These are phyloP conservation scores for Hemicentrotus pulcherrimus DNA, from an alignment of 35 echinoderm and acorn worm species.

Conservation along the genomic window DNA sequence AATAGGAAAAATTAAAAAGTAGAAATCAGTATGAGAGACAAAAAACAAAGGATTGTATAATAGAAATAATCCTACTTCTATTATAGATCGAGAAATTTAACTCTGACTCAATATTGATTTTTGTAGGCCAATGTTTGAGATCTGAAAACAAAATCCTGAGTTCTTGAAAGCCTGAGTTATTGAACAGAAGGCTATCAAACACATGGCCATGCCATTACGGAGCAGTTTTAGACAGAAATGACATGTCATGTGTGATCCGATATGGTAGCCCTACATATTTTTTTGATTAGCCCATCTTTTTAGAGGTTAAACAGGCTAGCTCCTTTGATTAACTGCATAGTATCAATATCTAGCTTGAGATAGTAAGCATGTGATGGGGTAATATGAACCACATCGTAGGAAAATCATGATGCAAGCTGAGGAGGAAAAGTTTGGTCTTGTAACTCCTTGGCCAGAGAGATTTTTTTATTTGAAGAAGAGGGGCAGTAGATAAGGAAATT, in stretches of 20 bases:
- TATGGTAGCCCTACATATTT: not conserved
- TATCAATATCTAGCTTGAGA: not conserved
- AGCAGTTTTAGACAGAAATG: not conserved
- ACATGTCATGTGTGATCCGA: not conserved
- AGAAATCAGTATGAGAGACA: not conserved
- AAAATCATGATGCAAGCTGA: not conserved
- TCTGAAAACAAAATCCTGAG: not conserved
- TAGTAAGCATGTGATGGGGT: not conserved
- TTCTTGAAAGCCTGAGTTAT: not conserved
- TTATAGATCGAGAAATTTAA: not conserved
- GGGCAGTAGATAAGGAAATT: not conserved
- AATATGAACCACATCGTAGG: not conserved
- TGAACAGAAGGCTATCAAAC: not conserved
- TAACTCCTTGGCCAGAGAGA: no score
- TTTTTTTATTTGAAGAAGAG: not conserved
- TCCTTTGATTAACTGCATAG: not conserved
- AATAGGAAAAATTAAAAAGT: not conserved
- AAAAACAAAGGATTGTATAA: not conserved
- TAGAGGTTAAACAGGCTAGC: not conserved
- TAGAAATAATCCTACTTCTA: not conserved
- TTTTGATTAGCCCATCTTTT: conserved; percentile 19
- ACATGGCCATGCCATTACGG: not conserved
- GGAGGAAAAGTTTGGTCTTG: not conserved
- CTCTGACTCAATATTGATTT: not conserved
- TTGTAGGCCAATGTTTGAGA: not conserved